Percentiles rank a stretch among this genome's conserved stretches.
Conservation (phyloP, 2,888 invertebrate genomes). For the Drosophila acutilabella region DNA sequence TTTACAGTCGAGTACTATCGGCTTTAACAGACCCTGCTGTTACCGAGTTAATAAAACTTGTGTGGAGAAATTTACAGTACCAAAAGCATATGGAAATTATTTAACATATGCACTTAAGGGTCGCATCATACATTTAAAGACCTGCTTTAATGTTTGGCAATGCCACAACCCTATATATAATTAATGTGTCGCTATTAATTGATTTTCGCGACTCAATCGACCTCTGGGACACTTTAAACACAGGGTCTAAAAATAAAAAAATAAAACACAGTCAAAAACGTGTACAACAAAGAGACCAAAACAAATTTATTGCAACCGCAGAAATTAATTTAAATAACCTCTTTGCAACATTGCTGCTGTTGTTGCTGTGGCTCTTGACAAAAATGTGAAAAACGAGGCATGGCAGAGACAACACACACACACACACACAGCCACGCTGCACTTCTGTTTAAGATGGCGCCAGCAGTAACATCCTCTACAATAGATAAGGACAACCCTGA, state of each 20-base stretch:
- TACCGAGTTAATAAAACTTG: too few species aligned
- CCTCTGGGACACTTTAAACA: not conserved
- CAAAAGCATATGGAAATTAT: too few species aligned
- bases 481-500: constrained; percentile 15
- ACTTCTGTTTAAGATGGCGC: constrained; percentile 14
- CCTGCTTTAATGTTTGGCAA: too few species aligned
- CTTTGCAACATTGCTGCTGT: constrained; percentile 44
- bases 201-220: too few species aligned
- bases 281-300: constrained; percentile 49
- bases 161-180: too few species aligned
- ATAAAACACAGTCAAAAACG: not conserved
- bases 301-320: constrained; percentile 75
- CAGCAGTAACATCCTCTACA: constrained; percentile 10
- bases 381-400: constrained; percentile 57
- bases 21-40: not conserved
- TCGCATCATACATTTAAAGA: too few species aligned
- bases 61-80: too few species aligned
- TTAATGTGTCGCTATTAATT: too few species aligned
- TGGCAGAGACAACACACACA: constrained; percentile 20
- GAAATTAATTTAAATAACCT: constrained; percentile 76
- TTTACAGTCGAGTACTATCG: not conserved
- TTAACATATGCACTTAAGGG: too few species aligned
- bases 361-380: constrained; percentile 49
- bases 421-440: constrained; percentile 6
- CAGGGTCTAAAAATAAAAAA: not conserved